These are phyloP conservation scores for Drosophila elegans DNA, from an alignment of 1,140 invertebrate genomes.

Conservation along the genomic window DNA sequence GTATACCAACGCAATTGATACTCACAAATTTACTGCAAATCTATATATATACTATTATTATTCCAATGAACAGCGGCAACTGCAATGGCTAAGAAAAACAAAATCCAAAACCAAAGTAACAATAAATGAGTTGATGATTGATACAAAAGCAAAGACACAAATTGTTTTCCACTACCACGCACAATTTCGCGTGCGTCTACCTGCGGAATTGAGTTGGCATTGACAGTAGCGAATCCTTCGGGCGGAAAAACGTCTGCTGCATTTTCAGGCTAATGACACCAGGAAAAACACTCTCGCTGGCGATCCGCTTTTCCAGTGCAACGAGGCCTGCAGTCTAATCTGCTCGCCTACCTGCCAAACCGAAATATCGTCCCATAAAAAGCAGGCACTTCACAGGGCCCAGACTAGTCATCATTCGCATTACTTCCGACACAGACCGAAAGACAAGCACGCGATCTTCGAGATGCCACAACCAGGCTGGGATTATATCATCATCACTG, in stretches of 20 bases:
- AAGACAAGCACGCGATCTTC: slow-evolving; percentile 71
- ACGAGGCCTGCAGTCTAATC: slow-evolving; percentile 54
- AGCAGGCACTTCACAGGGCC: slow-evolving; percentile 18
- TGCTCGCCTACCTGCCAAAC: slow-evolving; percentile 55
- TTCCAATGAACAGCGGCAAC: slow-evolving; percentile 48
- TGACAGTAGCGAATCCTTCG: slow-evolving; percentile 52
- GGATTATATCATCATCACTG: slow-evolving; percentile 32
- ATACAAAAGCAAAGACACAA: slow-evolving; percentile 59
- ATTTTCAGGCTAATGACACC: slow-evolving; percentile 80
- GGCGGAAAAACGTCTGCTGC: slow-evolving; percentile 64
- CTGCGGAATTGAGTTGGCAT: slow-evolving; percentile 55
- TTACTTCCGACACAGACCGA: slow-evolving; percentile 24
- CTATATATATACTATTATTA: slow-evolving; percentile 55
- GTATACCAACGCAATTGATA: slow-evolving; percentile 32
- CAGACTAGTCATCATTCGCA: slow-evolving; percentile 56
- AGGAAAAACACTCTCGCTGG: slow-evolving; percentile 75
- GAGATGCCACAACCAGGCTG: slow-evolving; percentile 47
- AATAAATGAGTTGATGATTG: slow-evolving; percentile 82
- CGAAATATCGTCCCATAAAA: slow-evolving; percentile 68
- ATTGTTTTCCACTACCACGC: slow-evolving; percentile 51
- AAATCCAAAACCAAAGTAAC: slow-evolving; percentile 56
- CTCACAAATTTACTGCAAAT: slow-evolving; percentile 58
- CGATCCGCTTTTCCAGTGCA: slow-evolving; percentile 58
- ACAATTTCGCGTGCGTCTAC: slow-evolving; percentile 72
- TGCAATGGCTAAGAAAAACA: slow-evolving; percentile 34